phyloP scores from a whole-genome alignment of 2,888 invertebrate species.

The Drosophila sordidapex region DNA sequence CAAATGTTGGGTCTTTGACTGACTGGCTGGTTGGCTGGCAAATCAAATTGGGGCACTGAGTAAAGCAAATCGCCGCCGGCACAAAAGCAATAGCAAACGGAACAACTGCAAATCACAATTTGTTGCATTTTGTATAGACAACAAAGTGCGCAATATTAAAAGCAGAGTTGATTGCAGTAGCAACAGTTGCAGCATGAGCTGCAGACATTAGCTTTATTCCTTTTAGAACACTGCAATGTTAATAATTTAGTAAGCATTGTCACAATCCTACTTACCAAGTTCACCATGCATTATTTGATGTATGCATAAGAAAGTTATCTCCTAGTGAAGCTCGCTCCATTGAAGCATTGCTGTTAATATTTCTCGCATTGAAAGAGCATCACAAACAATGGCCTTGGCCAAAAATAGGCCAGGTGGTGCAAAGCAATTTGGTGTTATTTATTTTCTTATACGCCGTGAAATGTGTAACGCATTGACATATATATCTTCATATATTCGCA shows the following conservation, averaged over 20 bases:
- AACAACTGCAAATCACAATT: not conserved
- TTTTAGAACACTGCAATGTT: not conserved
- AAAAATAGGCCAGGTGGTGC: not conserved
- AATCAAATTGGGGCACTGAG: conserved; percentile 31
- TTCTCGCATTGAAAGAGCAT: not conserved
- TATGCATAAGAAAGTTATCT: not conserved
- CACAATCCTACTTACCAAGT: not conserved
- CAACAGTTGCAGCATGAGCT: conserved; percentile 3
- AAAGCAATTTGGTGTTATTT: not conserved
- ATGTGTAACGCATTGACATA: not conserved
- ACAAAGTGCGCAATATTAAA: not conserved
- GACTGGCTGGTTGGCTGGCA: conserved; percentile 14
- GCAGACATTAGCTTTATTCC: not conserved
- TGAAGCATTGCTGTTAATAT: not conserved
- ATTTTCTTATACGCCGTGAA: not conserved
- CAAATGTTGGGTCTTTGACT: not conserved
- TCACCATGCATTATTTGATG: not conserved
- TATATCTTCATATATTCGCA: not conserved
- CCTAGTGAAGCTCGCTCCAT: not conserved
- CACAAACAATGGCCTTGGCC: not conserved
- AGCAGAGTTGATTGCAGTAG: not conserved
- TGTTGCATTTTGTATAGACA: conserved; percentile 5
- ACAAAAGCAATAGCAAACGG: not conserved
- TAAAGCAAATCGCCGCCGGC: conserved; percentile 27
- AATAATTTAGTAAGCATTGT: not conserved